Evolutionary conservation across 1,140 invertebrate species (phyloP).

Genomic region (Bombus fervidus): DNA sequence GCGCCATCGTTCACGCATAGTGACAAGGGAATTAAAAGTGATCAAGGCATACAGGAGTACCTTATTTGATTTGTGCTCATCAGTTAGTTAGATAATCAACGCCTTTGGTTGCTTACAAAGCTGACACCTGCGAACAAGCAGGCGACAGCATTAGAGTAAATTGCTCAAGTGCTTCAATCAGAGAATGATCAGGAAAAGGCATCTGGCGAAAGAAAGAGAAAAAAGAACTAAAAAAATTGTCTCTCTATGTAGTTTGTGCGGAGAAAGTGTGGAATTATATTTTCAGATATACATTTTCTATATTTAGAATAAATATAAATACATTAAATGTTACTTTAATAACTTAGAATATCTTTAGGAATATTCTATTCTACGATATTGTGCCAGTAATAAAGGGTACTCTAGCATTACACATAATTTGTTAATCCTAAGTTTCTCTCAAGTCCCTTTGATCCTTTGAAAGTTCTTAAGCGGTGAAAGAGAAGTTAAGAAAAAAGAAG

Average conservation of each 20-base stretch:
- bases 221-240: background rate
- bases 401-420: background rate
- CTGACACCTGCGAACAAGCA: conserved; percentile 40
- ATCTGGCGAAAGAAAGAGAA: background rate
- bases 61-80: conserved; percentile 33
- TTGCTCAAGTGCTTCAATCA: conserved; percentile 27
- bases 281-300: background rate
- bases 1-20: background rate
- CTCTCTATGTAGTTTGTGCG: too few species aligned
- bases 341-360: background rate
- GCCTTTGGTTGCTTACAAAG: conserved; percentile 59
- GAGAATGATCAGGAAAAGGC: background rate
- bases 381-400: background rate
- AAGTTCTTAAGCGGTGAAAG: background rate
- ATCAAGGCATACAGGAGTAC: conserved; percentile 9
- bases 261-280: background rate
- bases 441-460: background rate
- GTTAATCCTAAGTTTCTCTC: background rate
- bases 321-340: background rate
- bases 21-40: conserved; percentile 2
- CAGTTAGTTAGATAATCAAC: conserved; percentile 68
- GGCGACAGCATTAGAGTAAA: conserved; percentile 51
- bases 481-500: background rate
- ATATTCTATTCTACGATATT: background rate
- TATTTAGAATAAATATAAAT: too few species aligned